Percentiles rank a stretch among this genome's conserved stretches.
phyloP scores from a whole-genome alignment of 2,888 invertebrate species.

The Orthosia incerta region DNA sequence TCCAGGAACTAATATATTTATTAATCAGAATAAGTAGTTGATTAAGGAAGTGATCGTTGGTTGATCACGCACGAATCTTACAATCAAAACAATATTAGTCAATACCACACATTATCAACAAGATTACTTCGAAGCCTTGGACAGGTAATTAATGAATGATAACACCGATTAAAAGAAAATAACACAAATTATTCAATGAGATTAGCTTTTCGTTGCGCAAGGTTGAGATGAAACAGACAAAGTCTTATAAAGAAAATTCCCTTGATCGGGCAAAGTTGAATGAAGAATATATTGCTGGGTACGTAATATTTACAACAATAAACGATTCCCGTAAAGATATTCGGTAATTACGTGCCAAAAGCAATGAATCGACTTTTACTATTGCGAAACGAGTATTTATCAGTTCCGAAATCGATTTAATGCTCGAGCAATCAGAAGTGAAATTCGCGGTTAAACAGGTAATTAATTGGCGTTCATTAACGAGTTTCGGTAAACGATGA shows the following conservation, averaged over 20 bases:
- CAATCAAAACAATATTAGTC: constrained; percentile 69
- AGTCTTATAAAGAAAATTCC: constrained; percentile 2
- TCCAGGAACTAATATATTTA: constrained; percentile 27
- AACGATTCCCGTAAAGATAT: constrained; percentile 24
- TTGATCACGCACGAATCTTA: constrained; percentile 58
- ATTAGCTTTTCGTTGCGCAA: constrained; percentile 37
- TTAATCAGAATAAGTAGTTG: constrained; percentile 39
- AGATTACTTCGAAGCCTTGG: constrained; percentile 69
- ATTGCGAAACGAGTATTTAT: constrained; percentile 71
- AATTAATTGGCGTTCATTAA: constrained; percentile 68
- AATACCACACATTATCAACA: constrained; percentile 69
- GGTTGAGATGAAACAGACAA: constrained; percentile 4
- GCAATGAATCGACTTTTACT: constrained; percentile 71
- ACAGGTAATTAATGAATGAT: constrained; percentile 68
- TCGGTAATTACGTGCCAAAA: constrained; percentile 58
- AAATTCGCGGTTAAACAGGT: constrained; percentile 70
- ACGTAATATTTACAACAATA: constrained; percentile 17
- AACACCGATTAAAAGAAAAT: constrained; percentile 61
- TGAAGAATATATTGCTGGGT: not conserved
- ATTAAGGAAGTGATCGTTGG: constrained; percentile 55
- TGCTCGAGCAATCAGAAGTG: constrained; percentile 73
- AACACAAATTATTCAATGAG: constrained; percentile 48
- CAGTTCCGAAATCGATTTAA: constrained; percentile 75
- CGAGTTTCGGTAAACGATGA: constrained; percentile 53
- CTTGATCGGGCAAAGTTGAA: not conserved